Evolutionary conservation across 2,797 vertebrate genomes (phyloP).

Genomic region (Brachymystax lenok): DNA sequence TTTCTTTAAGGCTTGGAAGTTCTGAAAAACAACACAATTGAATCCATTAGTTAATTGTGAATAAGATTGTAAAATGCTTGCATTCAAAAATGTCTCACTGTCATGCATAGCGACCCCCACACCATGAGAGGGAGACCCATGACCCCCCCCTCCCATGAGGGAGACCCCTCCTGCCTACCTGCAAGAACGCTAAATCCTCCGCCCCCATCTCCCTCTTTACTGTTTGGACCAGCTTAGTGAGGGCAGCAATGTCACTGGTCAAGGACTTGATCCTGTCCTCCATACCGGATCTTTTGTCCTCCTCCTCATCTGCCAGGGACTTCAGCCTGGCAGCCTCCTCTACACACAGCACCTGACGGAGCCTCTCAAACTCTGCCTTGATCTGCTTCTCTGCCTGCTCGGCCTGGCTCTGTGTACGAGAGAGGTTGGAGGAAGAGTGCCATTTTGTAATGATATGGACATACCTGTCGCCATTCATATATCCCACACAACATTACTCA

Average conservation of each 20-base stretch:
- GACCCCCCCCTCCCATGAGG: too few relatives aligned
- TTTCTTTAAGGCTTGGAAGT: conserved; percentile 72
- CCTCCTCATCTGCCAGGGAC: conserved; percentile 64
- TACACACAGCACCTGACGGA: conserved; percentile 52
- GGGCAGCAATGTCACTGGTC: conserved; percentile 35
- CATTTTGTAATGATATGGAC: neutral
- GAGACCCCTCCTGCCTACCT: conserved; percentile 25
- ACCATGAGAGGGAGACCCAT: too few relatives aligned
- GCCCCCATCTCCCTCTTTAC: conserved; percentile 73
- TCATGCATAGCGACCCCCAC: too few relatives aligned
- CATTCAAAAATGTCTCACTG: neutral
- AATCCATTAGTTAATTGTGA: neutral
- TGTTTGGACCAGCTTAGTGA: conserved; percentile 58
- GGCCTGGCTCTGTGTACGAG: conserved; percentile 64
- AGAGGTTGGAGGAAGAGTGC: neutral
- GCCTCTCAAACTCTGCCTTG: conserved; percentile 70
- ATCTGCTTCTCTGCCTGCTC: conserved; percentile 68
- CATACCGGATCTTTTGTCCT: conserved; percentile 54
- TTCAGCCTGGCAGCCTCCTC: conserved; percentile 65
- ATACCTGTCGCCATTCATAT: neutral
- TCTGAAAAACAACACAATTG: conserved; percentile 55
- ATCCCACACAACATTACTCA: too few relatives aligned
- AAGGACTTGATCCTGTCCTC: conserved; percentile 41
- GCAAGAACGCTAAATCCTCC: conserved; percentile 62
- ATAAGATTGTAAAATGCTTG: neutral